Evolutionary conservation across 2,113 vertebrate genomes (phyloP).

Genomic region (Atractosteus spatula): DNA sequence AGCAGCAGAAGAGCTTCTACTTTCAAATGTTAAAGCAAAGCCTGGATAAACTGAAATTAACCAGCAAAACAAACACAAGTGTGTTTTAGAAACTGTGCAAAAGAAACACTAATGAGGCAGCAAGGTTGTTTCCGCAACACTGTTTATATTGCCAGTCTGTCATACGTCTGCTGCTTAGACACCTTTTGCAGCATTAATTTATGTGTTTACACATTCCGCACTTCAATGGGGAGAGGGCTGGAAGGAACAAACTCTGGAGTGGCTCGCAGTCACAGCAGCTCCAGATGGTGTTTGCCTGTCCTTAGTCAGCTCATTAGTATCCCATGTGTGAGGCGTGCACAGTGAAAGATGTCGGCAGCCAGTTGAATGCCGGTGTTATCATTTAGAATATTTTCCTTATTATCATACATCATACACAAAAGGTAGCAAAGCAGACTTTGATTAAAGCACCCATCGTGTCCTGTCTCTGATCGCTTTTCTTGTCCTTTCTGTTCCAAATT

Average conservation of each 20-base stretch:
- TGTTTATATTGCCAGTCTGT: background rate
- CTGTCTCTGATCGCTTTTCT: too few relatives aligned
- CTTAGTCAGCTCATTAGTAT: background rate
- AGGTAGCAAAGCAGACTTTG: too few relatives aligned
- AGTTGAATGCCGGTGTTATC: background rate
- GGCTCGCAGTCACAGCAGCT: background rate
- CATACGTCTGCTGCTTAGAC: background rate
- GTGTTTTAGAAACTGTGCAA: background rate
- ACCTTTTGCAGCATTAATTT: background rate
- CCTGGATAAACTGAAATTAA: too few relatives aligned
- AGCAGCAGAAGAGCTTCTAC: too few relatives aligned
- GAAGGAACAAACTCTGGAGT: background rate
- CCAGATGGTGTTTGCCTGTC: conserved; percentile 14
- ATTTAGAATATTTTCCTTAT: background rate
- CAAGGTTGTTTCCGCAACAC: background rate
- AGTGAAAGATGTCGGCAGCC: background rate
- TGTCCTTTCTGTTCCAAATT: too few relatives aligned
- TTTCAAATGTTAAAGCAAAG: too few relatives aligned
- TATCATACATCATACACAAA: too few relatives aligned
- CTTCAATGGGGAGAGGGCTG: background rate
- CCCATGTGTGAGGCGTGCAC: background rate
- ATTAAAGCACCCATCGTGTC: too few relatives aligned
- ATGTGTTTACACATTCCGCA: background rate
- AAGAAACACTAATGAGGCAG: background rate
- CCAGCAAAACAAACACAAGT: too few relatives aligned